Conservation (phyloP, 2,888 invertebrate species). For the Lycia hirtaria region DNA sequence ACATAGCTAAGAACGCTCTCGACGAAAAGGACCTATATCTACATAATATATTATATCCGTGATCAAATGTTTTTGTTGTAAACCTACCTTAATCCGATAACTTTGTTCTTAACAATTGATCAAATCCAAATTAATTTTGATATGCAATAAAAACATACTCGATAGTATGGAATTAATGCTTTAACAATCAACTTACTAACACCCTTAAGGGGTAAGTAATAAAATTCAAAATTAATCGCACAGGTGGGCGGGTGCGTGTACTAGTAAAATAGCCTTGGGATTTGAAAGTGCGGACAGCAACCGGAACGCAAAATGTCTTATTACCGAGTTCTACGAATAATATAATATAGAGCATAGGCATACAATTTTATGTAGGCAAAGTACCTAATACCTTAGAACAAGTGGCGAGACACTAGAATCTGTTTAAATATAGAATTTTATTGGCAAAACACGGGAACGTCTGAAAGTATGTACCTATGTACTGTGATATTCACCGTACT, state of each 20-base stretch:
- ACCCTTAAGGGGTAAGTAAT: not conserved
- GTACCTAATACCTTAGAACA: constrained; percentile 14
- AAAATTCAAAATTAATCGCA: not conserved
- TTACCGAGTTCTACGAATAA: constrained; percentile 55
- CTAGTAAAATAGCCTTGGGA: constrained; percentile 65
- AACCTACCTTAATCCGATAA: too few species aligned
- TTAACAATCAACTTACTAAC: not conserved
- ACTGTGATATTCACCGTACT: too few species aligned
- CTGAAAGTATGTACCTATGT: too few species aligned
- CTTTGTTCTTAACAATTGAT: not conserved
- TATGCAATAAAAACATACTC: constrained; percentile 8
- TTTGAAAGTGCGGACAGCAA: constrained; percentile 71
- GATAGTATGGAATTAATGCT: too few species aligned
- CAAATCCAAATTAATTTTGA: constrained; percentile 50
- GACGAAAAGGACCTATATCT: too few species aligned
- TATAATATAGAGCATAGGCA: constrained; percentile 36
- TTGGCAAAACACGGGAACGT: too few species aligned
- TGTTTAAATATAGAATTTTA: too few species aligned
- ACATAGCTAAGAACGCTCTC: too few species aligned
- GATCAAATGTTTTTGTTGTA: too few species aligned
- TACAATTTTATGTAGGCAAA: not conserved
- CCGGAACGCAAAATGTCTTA: constrained; percentile 63
- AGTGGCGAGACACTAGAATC: too few species aligned
- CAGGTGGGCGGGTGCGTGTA: constrained; percentile 55
- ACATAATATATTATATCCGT: too few species aligned